A percentile compares a stretch with the other conserved stretches of the same genome.
Evolutionary conservation across 2,888 invertebrate species (phyloP).

Genomic region (Drosophila affinis): DNA sequence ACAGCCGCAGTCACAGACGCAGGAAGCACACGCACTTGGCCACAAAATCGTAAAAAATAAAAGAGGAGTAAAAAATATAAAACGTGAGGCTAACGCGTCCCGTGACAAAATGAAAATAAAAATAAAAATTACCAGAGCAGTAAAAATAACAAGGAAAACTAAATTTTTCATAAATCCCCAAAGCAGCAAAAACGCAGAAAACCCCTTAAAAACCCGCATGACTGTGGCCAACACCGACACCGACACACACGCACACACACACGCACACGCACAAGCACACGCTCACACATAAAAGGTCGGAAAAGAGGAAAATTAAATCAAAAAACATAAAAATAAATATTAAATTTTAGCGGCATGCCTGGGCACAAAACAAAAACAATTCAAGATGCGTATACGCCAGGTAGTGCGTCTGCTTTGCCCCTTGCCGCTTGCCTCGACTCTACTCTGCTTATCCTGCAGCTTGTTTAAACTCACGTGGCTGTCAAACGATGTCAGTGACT

Average conservation of each 20-base stretch:
- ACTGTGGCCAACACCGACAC: slow-evolving; percentile 13
- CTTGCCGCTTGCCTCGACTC: neutral
- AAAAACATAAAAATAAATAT: slow-evolving; percentile 50
- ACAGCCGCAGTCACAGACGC: neutral
- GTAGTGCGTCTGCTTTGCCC: slow-evolving; percentile 23
- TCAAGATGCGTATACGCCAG: slow-evolving; percentile 35
- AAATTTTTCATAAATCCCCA: slow-evolving; percentile 53
- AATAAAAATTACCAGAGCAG: slow-evolving; percentile 53
- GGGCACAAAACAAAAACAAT: slow-evolving; percentile 10
- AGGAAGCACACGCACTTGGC: slow-evolving; percentile 13
- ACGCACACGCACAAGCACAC: neutral
- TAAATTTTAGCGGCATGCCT: slow-evolving; percentile 41
- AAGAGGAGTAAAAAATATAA: slow-evolving; percentile 22
- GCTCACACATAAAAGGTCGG: slow-evolving; percentile 3
- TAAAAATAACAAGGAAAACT: slow-evolving; percentile 57
- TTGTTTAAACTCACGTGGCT: slow-evolving; percentile 43
- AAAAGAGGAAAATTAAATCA: slow-evolving; percentile 32
- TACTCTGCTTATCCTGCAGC: slow-evolving; percentile 11
- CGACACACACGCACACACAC: neutral
- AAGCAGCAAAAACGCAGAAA: slow-evolving; percentile 31
- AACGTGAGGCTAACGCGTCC: slow-evolving; percentile 28
- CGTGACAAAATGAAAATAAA: slow-evolving; percentile 43
- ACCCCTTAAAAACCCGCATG: slow-evolving; percentile 38
- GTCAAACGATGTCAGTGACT: slow-evolving; percentile 49
- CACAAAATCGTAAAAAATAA: slow-evolving; percentile 17